Conservation (phyloP, 2,113 vertebrate species). For the Pollimyrus isidori region DNA sequence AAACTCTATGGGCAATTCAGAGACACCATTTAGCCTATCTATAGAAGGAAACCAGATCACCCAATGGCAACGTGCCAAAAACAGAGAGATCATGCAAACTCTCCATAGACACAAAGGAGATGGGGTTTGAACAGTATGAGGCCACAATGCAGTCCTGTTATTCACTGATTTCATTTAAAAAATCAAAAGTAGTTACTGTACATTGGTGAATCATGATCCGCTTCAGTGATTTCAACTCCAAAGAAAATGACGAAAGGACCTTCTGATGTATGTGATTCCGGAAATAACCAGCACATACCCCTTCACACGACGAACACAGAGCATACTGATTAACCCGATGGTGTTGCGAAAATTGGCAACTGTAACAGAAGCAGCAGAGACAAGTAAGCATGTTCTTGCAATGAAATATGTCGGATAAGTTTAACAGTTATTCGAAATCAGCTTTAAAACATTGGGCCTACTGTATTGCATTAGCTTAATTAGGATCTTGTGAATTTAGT, state of each 20-base stretch:
- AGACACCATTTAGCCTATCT: neutral
- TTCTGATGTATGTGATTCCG: neutral
- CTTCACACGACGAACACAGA: neutral
- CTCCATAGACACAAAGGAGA: neutral
- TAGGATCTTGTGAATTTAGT: neutral
- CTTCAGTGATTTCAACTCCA: neutral
- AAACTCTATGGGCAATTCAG: neutral
- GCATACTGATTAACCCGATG: neutral
- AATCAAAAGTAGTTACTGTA: neutral
- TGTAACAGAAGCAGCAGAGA: neutral
- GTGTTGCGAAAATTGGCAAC: neutral
- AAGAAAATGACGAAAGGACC: neutral
- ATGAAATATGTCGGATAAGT: neutral
- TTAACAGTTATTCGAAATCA: neutral
- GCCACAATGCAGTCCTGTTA: neutral
- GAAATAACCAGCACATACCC: neutral
- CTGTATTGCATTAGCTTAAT: neutral
- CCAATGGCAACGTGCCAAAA: neutral
- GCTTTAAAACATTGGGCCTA: neutral
- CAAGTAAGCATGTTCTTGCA: neutral
- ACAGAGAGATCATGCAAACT: neutral
- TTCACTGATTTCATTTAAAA: neutral
- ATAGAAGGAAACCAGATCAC: neutral
- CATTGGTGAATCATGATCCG: neutral
- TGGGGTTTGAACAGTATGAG: neutral